Conservation (phyloP, 2,888 invertebrate species). For the Poecilobothrus nobilitatus region DNA sequence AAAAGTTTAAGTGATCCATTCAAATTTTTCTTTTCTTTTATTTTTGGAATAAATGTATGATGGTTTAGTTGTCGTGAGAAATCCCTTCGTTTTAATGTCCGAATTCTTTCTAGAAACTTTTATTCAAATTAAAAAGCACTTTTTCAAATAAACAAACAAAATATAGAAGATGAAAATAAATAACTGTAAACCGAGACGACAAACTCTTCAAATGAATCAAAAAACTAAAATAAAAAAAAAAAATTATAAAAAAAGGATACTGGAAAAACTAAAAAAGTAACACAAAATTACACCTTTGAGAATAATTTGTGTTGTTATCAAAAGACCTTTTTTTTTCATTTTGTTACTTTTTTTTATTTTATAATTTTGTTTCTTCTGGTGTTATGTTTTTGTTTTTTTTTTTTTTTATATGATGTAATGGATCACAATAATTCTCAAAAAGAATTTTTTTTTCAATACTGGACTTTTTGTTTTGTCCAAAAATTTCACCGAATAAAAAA, state of each 20-base stretch:
- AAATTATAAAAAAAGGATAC: neutral
- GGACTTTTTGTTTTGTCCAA: neutral
- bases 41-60: neutral
- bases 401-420: no score
- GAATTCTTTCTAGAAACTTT: neutral
- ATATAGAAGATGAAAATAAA: neutral
- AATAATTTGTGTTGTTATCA: constrained; percentile 3
- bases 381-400: no score
- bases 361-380: no score
- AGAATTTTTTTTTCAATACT: neutral
- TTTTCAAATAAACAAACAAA: neutral
- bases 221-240: neutral
- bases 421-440: no score
- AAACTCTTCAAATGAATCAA: constrained; percentile 6
- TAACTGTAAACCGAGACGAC: neutral
- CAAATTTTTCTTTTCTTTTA: no score
- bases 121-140: constrained; percentile 4
- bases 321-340: neutral
- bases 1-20: no score
- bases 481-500: neutral
- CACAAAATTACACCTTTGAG: constrained; percentile 6
- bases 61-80: neutral
- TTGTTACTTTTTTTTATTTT: neutral
- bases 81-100: neutral
- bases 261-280: neutral